Percentiles rank a stretch among this genome's conserved stretches.
phyloP scores from a whole-genome alignment of 2,797 vertebrate genomes.

The Saxicola maurus region DNA sequence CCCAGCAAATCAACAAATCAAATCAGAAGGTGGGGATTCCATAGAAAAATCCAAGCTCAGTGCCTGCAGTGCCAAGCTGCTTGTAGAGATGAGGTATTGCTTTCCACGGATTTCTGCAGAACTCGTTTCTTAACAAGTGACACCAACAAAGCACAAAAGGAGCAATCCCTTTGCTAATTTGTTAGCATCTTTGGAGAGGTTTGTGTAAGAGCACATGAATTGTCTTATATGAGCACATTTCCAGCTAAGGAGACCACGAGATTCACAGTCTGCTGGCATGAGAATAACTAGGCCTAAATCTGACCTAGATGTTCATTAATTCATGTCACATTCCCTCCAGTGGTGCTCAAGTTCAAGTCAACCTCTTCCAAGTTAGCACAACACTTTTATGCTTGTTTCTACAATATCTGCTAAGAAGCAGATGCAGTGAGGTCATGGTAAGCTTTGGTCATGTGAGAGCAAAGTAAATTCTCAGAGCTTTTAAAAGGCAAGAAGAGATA shows the following conservation, averaged over 20 bases:
- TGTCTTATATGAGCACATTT: neutral
- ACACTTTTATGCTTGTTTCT: neutral
- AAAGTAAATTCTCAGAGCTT: neutral
- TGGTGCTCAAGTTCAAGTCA: neutral
- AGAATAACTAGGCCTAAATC: neutral
- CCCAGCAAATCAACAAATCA: neutral
- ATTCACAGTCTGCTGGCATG: neutral
- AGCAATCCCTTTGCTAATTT: neutral
- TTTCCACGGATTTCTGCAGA: neutral
- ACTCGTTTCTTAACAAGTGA: neutral
- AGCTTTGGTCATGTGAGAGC: neutral
- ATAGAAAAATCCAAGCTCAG: neutral
- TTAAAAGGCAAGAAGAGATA: slow-evolving; percentile 37
- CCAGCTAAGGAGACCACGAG: neutral
- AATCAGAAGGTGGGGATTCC: neutral
- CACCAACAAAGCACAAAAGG: neutral
- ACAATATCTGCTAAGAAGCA: neutral
- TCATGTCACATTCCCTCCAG: neutral
- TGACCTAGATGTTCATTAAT: neutral
- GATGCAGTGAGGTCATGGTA: neutral
- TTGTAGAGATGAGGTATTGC: neutral
- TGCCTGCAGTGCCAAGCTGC: neutral
- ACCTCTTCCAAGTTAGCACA: neutral
- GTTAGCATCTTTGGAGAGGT: neutral
- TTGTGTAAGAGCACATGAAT: neutral